Conservation (phyloP, 2,113 vertebrate genomes). For the Ranitomeya variabilis region DNA sequence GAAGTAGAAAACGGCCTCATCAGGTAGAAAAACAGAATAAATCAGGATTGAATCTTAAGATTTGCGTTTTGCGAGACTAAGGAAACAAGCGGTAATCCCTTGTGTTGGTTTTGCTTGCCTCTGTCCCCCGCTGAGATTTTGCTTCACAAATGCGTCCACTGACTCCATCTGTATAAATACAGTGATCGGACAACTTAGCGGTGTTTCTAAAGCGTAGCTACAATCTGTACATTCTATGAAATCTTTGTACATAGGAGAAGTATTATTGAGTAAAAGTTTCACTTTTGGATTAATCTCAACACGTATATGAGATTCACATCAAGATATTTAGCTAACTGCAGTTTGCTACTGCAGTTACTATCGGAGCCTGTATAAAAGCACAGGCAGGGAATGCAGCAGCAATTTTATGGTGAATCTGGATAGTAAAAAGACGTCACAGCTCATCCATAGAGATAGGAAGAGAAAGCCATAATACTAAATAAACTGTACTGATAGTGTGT, state of each 20-base stretch:
- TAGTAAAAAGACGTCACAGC: too few relatives aligned
- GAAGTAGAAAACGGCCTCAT: conserved; percentile 81
- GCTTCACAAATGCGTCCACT: conserved; percentile 64
- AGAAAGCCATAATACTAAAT: too few relatives aligned
- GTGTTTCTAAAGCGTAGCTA: conserved; percentile 20
- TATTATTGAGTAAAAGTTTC: too few relatives aligned
- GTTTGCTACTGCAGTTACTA: too few relatives aligned
- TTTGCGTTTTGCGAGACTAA: conserved; percentile 77
- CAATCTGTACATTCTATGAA: background rate
- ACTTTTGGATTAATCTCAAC: too few relatives aligned
- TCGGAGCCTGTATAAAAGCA: too few relatives aligned
- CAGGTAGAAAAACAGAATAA: conserved; percentile 84
- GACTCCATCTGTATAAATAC: conserved; percentile 79
- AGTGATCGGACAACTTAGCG: conserved; percentile 68
- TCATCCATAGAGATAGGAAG: too few relatives aligned
- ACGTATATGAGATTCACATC: too few relatives aligned
- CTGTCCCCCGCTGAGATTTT: conserved; percentile 72
- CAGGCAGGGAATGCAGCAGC: too few relatives aligned
- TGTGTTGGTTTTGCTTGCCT: conserved; percentile 66
- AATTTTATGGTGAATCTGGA: too few relatives aligned
- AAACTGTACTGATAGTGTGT: too few relatives aligned
- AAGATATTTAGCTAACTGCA: too few relatives aligned
- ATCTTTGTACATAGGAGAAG: background rate
- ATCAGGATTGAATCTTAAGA: conserved; percentile 71
- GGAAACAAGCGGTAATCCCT: conserved; percentile 69